Conservation (phyloP, 2,888 invertebrate genomes). For the Oasisia sp. region DNA sequence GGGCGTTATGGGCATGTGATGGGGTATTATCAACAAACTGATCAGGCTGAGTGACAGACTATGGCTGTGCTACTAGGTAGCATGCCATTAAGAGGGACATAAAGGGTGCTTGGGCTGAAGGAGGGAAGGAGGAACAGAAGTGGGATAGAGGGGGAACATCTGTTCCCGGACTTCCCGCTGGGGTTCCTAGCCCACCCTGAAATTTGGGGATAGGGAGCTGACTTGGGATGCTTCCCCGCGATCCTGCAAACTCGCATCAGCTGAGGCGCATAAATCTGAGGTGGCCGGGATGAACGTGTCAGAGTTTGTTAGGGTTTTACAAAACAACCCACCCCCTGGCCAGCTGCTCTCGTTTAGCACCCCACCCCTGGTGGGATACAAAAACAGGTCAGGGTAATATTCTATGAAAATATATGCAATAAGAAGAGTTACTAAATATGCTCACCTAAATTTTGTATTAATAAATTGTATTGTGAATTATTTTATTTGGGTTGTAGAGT, state of each 20-base stretch:
- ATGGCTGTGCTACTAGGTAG: constrained; percentile 22
- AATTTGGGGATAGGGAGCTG: neutral
- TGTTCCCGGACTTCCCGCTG: neutral
- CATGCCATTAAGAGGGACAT: constrained; percentile 12
- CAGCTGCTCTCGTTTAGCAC: neutral
- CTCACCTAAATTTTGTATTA: neutral
- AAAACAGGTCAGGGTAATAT: neutral
- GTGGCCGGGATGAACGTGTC: neutral
- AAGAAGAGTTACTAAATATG: neutral
- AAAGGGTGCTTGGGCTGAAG: constrained; percentile 19
- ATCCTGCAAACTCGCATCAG: neutral
- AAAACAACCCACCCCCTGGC: neutral
- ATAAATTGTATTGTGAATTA: neutral
- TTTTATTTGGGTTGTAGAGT: neutral
- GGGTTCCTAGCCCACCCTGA: constrained; percentile 5
- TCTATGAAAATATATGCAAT: neutral
- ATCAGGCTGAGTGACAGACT: neutral
- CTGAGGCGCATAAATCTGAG: neutral
- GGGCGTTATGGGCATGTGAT: constrained; percentile 25
- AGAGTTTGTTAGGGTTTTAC: neutral
- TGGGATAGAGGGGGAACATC: neutral
- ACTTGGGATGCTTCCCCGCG: neutral
- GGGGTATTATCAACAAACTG: constrained; percentile 24
- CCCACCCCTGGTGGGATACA: neutral
- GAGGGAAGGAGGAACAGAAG: constrained; percentile 5